A percentile compares a stretch with the other conserved stretches of the same genome.
These are phyloP conservation scores for Pediacus dermestoides DNA, from an alignment of 2,888 invertebrate species.

Conservation along the genomic window DNA sequence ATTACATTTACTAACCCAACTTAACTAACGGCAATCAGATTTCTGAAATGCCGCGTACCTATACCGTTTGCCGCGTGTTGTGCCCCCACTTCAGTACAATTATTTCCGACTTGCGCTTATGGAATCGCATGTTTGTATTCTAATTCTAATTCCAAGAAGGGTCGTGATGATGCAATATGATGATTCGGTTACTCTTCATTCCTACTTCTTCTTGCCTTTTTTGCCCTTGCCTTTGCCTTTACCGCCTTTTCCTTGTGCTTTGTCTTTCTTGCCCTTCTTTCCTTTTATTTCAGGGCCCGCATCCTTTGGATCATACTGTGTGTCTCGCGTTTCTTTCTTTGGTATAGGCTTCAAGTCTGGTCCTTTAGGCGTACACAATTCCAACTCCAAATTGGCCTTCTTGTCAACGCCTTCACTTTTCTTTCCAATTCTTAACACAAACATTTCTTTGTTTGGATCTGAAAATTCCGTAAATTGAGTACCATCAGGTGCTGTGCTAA, in stretches of 20 bases:
- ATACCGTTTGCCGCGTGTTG: too few species aligned
- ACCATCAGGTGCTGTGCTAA: constrained; percentile 54
- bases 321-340: constrained; percentile 61
- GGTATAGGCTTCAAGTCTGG: constrained; percentile 57
- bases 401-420: constrained; percentile 69
- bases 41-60: constrained; percentile 3
- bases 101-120: too few species aligned
- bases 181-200: constrained; percentile 4
- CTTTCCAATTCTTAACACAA: constrained; percentile 68
- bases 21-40: constrained; percentile 7
- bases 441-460: constrained; percentile 58
- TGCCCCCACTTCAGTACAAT: too few species aligned
- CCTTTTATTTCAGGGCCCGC: constrained; percentile 22
- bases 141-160: too few species aligned
- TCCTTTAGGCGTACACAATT: constrained; percentile 69
- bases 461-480: constrained; percentile 57
- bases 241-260: constrained; percentile 21
- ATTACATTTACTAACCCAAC: not conserved
- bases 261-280: constrained; percentile 20
- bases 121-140: too few species aligned
- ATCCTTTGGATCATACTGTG: constrained; percentile 61
- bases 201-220: constrained; percentile 8
- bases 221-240: constrained; percentile 20
- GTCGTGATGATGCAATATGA: too few species aligned
- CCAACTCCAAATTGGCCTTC: constrained; percentile 67